Evolutionary conservation across 2,113 vertebrate species (phyloP).

Genomic region (Dromas ardeola): DNA sequence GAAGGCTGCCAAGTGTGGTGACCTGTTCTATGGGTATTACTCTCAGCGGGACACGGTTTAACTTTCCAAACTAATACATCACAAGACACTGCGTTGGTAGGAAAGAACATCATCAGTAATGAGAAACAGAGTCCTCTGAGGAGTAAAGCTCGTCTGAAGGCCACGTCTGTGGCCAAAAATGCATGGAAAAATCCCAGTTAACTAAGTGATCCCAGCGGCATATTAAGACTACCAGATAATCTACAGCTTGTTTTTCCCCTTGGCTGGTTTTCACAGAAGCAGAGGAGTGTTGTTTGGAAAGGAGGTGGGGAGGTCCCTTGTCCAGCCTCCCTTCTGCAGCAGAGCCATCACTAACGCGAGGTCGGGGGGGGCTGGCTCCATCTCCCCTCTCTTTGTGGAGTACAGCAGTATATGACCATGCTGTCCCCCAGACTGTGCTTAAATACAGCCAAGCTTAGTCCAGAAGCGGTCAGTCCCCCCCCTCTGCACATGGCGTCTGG

Average conservation of each 20-base stretch:
- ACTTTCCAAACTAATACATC: not conserved
- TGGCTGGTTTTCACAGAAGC: not conserved
- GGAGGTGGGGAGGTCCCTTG: not conserved
- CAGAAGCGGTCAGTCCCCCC: not conserved
- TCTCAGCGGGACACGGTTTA: not conserved
- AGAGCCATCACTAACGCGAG: not conserved
- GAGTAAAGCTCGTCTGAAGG: not conserved
- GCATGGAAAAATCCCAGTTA: not conserved
- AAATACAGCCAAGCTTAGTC: not conserved
- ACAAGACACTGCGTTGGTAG: not conserved
- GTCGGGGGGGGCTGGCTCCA: accelerated
- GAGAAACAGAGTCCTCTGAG: not conserved
- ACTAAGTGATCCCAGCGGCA: not conserved
- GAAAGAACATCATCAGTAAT: not conserved
- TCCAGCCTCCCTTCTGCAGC: not conserved
- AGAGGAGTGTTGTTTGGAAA: not conserved
- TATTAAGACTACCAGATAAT: not conserved
- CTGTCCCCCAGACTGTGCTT: not conserved
- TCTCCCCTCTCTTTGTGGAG: not conserved
- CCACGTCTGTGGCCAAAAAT: not conserved
- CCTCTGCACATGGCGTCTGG: not conserved
- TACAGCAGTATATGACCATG: too few species aligned
- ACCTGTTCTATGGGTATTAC: not conserved
- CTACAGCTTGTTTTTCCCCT: not conserved
- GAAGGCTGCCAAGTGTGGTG: not conserved